A percentile compares a stretch with the other conserved stretches of the same genome.
Evolutionary conservation across 2,888 invertebrate species (phyloP).

Genomic region (Flabesymbios commensalis): DNA sequence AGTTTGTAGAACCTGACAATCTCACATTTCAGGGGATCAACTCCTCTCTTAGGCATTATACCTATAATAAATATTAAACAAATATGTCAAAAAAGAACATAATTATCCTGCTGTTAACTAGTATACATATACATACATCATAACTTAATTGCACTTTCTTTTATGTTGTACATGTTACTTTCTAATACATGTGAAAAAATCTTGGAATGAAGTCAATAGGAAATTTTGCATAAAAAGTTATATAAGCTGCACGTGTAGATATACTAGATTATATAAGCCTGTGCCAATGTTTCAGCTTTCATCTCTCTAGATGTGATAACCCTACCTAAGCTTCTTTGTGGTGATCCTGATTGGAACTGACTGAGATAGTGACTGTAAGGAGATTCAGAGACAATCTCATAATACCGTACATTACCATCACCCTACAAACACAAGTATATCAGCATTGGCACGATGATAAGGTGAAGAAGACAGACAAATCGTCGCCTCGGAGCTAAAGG

Average conservation of each 20-base stretch:
- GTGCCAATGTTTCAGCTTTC: no score
- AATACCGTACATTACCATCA: conserved; percentile 95
- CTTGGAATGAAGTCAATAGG: neutral
- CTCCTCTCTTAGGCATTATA: conserved; percentile 97
- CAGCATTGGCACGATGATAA: no score
- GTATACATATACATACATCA: conserved; percentile 6
- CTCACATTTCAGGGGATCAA: conserved; percentile 92
- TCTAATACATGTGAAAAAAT: neutral
- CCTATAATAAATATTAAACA: conserved; percentile 45
- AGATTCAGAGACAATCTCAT: conserved; percentile 88
- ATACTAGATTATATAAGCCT: no score
- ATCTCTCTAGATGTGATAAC: no score
- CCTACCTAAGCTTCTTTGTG: conserved; percentile 79
- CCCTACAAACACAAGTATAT: conserved; percentile 68
- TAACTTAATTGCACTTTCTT: neutral
- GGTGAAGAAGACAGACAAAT: no score
- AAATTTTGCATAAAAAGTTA: neutral
- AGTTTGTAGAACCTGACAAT: conserved; percentile 93
- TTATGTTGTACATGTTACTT: neutral
- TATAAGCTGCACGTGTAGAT: neutral
- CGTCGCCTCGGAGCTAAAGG: no score
- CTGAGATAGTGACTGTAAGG: conserved; percentile 96
- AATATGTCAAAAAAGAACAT: no score
- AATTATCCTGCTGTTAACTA: neutral
- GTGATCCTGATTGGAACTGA: conserved; percentile 96